Evolutionary conservation across 23 tunicate species (phyloP).

Genomic region (Styela clava): DNA sequence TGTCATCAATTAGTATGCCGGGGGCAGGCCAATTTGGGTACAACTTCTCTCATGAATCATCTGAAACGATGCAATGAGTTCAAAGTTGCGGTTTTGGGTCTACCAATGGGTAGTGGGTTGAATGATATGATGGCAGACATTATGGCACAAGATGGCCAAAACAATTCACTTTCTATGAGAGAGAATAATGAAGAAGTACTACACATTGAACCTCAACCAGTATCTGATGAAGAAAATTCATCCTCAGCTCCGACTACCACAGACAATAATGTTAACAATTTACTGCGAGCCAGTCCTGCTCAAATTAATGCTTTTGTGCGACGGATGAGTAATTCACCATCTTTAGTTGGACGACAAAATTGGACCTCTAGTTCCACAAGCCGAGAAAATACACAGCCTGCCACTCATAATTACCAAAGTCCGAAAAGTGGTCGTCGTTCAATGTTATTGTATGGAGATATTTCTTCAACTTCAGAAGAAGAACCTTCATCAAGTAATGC

Average conservation of each 20-base stretch:
- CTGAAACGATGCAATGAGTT: slow-evolving; percentile 21
- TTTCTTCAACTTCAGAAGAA: slow-evolving; percentile 19
- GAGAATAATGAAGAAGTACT: neutral
- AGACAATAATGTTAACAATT: too few relatives aligned
- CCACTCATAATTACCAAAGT: neutral
- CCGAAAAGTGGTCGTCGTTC: neutral
- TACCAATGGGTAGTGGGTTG: slow-evolving; percentile 9
- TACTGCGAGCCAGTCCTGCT: neutral
- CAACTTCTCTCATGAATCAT: slow-evolving; percentile 22
- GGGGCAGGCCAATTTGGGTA: slow-evolving; percentile 17
- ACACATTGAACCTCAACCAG: neutral
- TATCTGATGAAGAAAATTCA: neutral
- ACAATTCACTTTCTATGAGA: neutral
- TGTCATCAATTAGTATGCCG: slow-evolving; percentile 20
- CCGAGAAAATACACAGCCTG: neutral
- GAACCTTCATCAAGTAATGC: slow-evolving; percentile 14
- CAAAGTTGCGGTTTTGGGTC: slow-evolving; percentile 5
- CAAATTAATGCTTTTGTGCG: neutral
- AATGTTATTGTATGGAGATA: slow-evolving; percentile 15
- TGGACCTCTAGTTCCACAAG: neutral
- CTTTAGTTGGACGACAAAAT: neutral
- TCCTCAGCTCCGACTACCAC: neutral
- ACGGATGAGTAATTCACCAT: neutral
- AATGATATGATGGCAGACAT: slow-evolving; percentile 16
- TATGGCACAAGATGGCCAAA: neutral